A percentile compares a stretch with the other conserved stretches of the same genome.
These are phyloP conservation scores for Pterocles orientalis DNA, from an alignment of 2,113 vertebrate genomes.

Conservation along the genomic window DNA sequence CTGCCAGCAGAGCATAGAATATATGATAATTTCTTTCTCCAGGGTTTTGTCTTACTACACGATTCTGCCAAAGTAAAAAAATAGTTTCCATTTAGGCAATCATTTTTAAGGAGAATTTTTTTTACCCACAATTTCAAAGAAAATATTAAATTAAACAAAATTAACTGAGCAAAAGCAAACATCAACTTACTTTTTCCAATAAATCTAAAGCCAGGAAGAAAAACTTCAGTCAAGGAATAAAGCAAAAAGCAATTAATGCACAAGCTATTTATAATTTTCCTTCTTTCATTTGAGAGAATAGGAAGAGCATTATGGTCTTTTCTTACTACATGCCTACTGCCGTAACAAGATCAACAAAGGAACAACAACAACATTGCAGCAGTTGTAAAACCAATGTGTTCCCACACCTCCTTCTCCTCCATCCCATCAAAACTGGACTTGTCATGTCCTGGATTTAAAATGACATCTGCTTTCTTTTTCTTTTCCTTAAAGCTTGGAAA, in stretches of 20 bases:
- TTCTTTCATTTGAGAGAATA: background rate
- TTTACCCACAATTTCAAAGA: background rate
- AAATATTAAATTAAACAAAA: background rate
- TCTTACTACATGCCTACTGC: background rate
- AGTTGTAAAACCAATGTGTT: background rate
- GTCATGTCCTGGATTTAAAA: background rate
- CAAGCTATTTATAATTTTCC: background rate
- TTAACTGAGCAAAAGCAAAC: background rate
- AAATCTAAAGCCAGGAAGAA: constrained; percentile 80
- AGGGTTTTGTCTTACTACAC: constrained; percentile 95
- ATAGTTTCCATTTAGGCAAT: background rate
- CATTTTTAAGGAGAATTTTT: background rate
- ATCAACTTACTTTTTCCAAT: constrained; percentile 87
- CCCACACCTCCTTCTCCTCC: background rate
- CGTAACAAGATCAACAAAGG: background rate
- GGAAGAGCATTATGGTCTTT: background rate
- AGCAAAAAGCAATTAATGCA: background rate
- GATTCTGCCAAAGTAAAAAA: constrained; percentile 83
- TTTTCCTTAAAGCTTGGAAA: background rate
- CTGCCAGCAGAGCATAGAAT: constrained; percentile 95
- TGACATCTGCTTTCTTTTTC: background rate
- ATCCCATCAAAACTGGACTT: background rate
- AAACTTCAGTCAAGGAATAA: constrained; percentile 79
- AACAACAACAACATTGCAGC: background rate
- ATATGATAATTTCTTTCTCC: constrained; percentile 98